phyloP scores from a whole-genome alignment of 2,113 vertebrate species.

The Catharus fuscescens region DNA sequence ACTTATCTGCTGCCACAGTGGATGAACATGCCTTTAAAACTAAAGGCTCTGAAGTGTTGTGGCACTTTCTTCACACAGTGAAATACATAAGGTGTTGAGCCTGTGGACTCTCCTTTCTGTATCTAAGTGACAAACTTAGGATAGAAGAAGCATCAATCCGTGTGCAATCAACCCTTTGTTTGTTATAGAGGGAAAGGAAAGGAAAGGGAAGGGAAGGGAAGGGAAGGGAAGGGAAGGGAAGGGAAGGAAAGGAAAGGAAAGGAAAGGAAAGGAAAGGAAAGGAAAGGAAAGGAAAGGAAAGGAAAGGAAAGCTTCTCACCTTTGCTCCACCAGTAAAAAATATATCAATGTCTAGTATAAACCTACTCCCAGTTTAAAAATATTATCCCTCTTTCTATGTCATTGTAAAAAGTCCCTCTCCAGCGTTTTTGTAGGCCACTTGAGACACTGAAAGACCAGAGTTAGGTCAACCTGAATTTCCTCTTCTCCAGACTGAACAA shows the following conservation, averaged over 20 bases:
- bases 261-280: too few species aligned
- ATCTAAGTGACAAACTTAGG: background rate
- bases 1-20: background rate
- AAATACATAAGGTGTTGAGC: background rate
- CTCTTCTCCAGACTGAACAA: background rate
- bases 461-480: fast-evolving
- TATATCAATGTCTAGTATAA: background rate
- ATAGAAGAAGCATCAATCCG: background rate
- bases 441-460: too few species aligned
- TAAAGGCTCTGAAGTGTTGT: background rate
- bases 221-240: too few species aligned
- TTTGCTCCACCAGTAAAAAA: background rate
- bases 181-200: background rate
- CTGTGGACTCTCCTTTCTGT: background rate
- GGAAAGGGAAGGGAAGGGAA: background rate
- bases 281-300: background rate
- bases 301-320: background rate
- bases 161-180: background rate
- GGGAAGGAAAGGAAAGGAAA: background rate
- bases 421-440: background rate
- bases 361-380: background rate
- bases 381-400: background rate
- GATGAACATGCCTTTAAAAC: background rate
- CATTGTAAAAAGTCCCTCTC: background rate
- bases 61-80: background rate